Conservation (phyloP, 2,888 invertebrate genomes). For the Ochlodes sylvanus region DNA sequence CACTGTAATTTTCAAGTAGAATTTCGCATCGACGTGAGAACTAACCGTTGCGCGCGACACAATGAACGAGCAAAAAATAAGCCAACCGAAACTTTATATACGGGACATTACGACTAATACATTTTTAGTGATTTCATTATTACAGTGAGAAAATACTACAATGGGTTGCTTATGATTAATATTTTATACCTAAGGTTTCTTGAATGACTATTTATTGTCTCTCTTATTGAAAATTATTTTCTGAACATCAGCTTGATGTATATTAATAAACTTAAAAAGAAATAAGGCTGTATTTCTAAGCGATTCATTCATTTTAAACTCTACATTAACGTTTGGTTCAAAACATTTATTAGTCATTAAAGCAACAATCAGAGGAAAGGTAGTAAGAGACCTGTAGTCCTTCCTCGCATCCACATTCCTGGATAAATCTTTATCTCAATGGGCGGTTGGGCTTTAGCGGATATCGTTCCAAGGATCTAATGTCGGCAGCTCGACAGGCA, state of each 20-base stretch:
- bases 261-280: no score
- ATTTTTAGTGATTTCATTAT: slow-evolving; percentile 9
- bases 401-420: slow-evolving; percentile 57
- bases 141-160: slow-evolving; percentile 10
- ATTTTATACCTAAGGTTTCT: not conserved
- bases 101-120: not conserved
- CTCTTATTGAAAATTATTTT: not conserved
- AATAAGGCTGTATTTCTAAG: no score
- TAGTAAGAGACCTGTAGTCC: slow-evolving; percentile 43
- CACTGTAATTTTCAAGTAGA: slow-evolving; percentile 52
- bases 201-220: not conserved
- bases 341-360: not conserved
- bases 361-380: slow-evolving; percentile 42
- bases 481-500: slow-evolving; percentile 8
- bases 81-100: slow-evolving; percentile 47
- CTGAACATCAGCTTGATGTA: no score
- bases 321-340: no score
- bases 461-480: slow-evolving; percentile 35
- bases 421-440: slow-evolving; percentile 57
- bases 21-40: slow-evolving; percentile 55
- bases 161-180: slow-evolving; percentile 1
- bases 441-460: slow-evolving; percentile 36
- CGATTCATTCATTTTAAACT: no score
- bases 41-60: slow-evolving; percentile 55
- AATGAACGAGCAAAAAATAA: slow-evolving; percentile 65